phyloP scores from a whole-genome alignment of 2,113 vertebrate species.

The human region GRCh38 chr4:126958501-126959000 shows the following conservation, averaged over 20 bases:
- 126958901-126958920: constrained; percentile 56
- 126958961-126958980: constrained; percentile 29
- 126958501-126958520: neutral
- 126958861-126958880: constrained; percentile 52
- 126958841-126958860: constrained; percentile 66
- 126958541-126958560: constrained; percentile 1
- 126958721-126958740: neutral
- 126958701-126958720: constrained; percentile 48
- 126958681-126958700: neutral
- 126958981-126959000: constrained; percentile 16
- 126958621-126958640: neutral
- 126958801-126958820: constrained; percentile 46
- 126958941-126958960: constrained; percentile 59
- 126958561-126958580: constrained; percentile 9
- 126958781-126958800: constrained; percentile 62
- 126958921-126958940: constrained; percentile 59
- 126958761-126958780: constrained; percentile 46
- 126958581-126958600: neutral
- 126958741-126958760: neutral
- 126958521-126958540: constrained; percentile 33
- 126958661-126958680: constrained; percentile 46
- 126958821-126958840: constrained; percentile 54
- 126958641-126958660: neutral
- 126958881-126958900: constrained; percentile 70
- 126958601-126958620: constrained; percentile 15